phyloP scores from a whole-genome alignment of 2,797 vertebrate genomes.

The Benthosema pterotum region DNA sequence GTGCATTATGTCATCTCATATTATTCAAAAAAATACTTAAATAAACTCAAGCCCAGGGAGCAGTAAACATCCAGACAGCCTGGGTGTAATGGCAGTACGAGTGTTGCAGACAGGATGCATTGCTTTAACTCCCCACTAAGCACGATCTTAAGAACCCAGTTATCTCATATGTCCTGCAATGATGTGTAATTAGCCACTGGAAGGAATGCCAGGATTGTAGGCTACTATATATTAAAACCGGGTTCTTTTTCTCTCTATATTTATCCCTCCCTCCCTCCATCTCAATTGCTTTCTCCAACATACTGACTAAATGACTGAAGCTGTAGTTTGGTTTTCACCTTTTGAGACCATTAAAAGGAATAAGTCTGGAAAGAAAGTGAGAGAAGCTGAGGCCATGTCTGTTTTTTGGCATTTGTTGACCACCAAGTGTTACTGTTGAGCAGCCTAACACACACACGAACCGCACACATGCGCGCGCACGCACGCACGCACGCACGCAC shows the following conservation, averaged over 20 bases:
- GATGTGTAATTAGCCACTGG: slow-evolving; percentile 71
- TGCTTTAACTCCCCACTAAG: slow-evolving; percentile 59
- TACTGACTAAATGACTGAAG: slow-evolving; percentile 38
- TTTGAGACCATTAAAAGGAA: slow-evolving; percentile 65
- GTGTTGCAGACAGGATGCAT: slow-evolving; percentile 57
- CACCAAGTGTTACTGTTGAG: background rate
- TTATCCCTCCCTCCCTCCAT: too few species aligned
- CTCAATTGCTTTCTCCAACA: too few species aligned
- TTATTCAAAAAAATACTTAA: slow-evolving; percentile 61
- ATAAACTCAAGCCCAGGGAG: slow-evolving; percentile 60
- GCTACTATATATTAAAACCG: slow-evolving; percentile 52
- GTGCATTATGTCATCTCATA: slow-evolving; percentile 67
- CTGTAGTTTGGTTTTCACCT: slow-evolving; percentile 39
- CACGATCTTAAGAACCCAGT: slow-evolving; percentile 59
- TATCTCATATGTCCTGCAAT: slow-evolving; percentile 62
- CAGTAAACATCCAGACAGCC: slow-evolving; percentile 61
- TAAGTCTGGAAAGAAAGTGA: slow-evolving; percentile 40
- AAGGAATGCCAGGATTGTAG: slow-evolving; percentile 65
- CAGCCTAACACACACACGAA: too few species aligned
- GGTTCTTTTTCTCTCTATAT: background rate
- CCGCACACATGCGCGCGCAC: too few species aligned
- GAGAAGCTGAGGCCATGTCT: too few species aligned
- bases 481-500: too few species aligned
- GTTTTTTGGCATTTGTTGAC: too few species aligned
- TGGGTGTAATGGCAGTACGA: slow-evolving; percentile 61